A percentile compares a stretch with the other conserved stretches of the same genome.
These are phyloP conservation scores for Calliopum simillimum DNA, from an alignment of 2,888 invertebrate species.

Conservation along the genomic window DNA sequence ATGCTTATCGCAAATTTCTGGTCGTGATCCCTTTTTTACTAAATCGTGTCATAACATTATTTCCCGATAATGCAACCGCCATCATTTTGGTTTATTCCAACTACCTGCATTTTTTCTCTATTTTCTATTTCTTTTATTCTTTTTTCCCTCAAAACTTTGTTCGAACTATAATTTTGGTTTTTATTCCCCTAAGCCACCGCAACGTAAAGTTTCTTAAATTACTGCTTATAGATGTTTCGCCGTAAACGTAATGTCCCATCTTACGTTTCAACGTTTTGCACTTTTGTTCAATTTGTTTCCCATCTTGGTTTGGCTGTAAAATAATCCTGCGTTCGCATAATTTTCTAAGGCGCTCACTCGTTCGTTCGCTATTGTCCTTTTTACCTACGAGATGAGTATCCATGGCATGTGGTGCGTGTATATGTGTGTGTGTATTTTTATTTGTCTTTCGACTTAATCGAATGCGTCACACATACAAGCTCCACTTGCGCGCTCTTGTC, in stretches of 20 bases:
- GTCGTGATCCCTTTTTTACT: too few species aligned
- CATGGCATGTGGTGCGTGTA: not conserved
- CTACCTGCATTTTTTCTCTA: too few species aligned
- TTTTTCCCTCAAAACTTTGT: too few species aligned
- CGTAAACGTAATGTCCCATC: not conserved
- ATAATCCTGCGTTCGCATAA: not conserved
- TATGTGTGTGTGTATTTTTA: not conserved
- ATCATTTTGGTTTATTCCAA: too few species aligned
- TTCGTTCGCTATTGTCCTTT: not conserved
- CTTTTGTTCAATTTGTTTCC: slow-evolving; percentile 2
- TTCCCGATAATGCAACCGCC: too few species aligned
- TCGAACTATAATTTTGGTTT: too few species aligned
- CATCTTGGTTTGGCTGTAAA: not conserved
- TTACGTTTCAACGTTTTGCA: not conserved
- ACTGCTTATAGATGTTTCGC: too few species aligned
- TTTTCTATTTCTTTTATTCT: too few species aligned
- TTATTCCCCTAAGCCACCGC: too few species aligned
- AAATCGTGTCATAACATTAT: too few species aligned
- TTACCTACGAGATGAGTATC: not conserved
- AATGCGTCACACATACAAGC: not conserved
- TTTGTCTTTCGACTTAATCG: slow-evolving; percentile 7
- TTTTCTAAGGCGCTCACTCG: not conserved
- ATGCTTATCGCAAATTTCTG: too few species aligned
- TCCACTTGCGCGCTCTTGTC: not conserved
- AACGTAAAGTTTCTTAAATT: not conserved